Evolutionary conservation across 2,888 invertebrate genomes (phyloP), one percentile per base, ranked within the genome.

Genomic region (Asteroscopus sphinx): DNA sequence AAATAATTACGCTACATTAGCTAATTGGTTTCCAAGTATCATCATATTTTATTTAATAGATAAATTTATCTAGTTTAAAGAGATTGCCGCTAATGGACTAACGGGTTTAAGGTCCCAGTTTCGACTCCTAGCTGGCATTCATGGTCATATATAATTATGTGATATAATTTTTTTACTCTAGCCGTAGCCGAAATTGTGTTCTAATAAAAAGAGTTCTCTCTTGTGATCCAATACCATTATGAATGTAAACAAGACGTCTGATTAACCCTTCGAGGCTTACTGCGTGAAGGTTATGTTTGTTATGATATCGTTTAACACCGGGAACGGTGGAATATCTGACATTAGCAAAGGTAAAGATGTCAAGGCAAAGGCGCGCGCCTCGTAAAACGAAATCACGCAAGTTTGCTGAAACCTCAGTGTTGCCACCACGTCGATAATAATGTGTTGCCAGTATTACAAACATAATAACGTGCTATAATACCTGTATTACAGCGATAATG

Each of bases 341-440:
- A 71, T 73, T 73, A 68, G 44, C 16, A 63, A 73, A 73, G 65
- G 73, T 68, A 71, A 73, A 47, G 49, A 57, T 65, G 73, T 73
- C 73, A 73, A 73, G 73, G 73, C 42, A 39, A 53, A 26, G 35
- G 17, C 30, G 53, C 54, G 35, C 47, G 63, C 46, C 17, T 59
- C 47, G 15, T 45, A 28, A 35, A 57, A 30, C 52, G 12, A 36
- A 17, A 62, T 57, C 52, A 62, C 52, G 67, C 52, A 35, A 37
- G 40, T 15, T 12, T 30, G 28, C 62, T 48, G 54, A 40, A 36
- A 17, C 48, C 13, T 39, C 55, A 35, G 26, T 17, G 8, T 9
- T 5, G 6, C 25, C 12, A 45, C 7, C 6, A 30, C 44, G 11
- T 28, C 26, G 12, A 33, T 28, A 55, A 13, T 12, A 35, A 42